Conservation (phyloP, 2,888 invertebrate genomes). For the Cryptosula pallasiana region DNA sequence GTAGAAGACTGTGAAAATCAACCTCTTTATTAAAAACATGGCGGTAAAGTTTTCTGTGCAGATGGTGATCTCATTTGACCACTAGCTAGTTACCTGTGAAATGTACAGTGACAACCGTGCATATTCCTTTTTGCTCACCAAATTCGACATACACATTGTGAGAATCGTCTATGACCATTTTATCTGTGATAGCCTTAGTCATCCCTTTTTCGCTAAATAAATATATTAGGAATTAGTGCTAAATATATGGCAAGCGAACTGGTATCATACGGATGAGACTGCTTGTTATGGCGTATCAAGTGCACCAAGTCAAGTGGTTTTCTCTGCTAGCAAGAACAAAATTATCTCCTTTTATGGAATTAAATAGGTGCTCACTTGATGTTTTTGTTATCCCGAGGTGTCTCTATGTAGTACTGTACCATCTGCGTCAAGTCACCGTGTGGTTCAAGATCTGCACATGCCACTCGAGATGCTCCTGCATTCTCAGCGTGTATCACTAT, state of each 20-base stretch:
- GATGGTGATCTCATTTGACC: no score
- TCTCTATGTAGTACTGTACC: conserved; percentile 25
- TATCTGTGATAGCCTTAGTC: not conserved
- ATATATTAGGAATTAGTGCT: no score
- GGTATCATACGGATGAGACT: no score
- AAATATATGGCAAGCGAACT: no score
- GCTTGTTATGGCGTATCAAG: no score
- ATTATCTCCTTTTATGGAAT: no score
- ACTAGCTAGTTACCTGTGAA: conserved; percentile 18
- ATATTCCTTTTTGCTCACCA: not conserved
- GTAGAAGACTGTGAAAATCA: no score
- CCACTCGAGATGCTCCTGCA: conserved; percentile 59
- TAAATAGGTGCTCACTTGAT: not conserved
- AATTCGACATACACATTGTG: not conserved
- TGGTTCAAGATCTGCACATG: conserved; percentile 63
- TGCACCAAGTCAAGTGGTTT: no score
- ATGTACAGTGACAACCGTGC: not conserved
- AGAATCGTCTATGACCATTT: not conserved
- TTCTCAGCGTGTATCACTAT: conserved; percentile 81
- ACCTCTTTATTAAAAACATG: no score
- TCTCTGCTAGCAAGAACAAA: no score
- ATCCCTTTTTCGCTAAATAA: not conserved
- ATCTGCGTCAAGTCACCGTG: conserved; percentile 15
- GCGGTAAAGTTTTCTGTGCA: no score
- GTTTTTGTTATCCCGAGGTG: not conserved